Evolutionary conservation across 2,888 invertebrate genomes (phyloP), one percentile per base, ranked within the genome.

Genomic region (Halocaridina rubra): DNA sequence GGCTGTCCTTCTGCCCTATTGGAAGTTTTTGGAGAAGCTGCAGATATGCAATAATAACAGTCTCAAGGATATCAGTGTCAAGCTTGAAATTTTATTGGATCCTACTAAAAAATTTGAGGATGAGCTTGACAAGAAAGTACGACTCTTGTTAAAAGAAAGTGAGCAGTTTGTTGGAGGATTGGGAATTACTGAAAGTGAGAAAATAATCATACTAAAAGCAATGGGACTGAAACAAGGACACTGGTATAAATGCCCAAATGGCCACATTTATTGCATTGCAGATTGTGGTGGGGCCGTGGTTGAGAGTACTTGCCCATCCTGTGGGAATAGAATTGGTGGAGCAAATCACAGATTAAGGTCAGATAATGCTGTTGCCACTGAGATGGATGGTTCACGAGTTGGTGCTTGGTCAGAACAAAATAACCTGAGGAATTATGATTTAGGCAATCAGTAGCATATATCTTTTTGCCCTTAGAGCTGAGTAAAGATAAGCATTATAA

Each of bases 241-340:
- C 89, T 95, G 95, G 95, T 95, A 92, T 90, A 94, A 93, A 90
- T 95, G 95, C 90, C 93, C 93, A 0, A 94, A 94, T 89, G 94
- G 94, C 0, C 95, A 95, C 90, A 90, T 92, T 46, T 95, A 94
- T 90, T 92, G 92, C 39, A 94, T 95, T 86, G 93, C 92, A 0
- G 93, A 94, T 2, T 95, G 95, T 89, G 95, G 95, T 3, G 94
- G 94, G 8, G 94, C 95, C 0, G 93, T 91, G 91, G 86, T 91
- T 89, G 89, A 89, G 64, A 89, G 92, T 0, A 91, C 79, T 57
- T 95, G 95, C 89, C 90, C 90, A 33, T 94, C 94, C 85, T 95
- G 94, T 89, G 91, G 91, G 0, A 92, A 89, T 0, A 0, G 3
- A 0, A 93, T 95, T 82, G 94, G 94, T 7, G 91, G 91, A 0